These are phyloP conservation scores for Procapra przewalskii DNA, from an alignment of 2,113 vertebrate genomes.

Conservation along the genomic window DNA sequence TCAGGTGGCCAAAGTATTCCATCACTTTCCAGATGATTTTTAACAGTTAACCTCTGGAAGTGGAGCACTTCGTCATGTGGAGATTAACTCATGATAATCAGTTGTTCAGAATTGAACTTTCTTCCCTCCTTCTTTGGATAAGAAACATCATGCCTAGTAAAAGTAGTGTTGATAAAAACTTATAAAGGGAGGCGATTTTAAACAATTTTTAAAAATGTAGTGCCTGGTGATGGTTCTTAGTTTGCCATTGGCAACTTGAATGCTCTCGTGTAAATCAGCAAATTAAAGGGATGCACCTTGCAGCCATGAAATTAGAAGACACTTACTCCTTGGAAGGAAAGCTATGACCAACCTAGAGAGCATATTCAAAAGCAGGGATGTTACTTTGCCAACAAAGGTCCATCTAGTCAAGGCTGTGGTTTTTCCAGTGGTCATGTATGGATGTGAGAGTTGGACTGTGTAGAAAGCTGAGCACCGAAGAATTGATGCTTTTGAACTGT, in stretches of 20 bases:
- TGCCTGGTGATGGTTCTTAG: background rate
- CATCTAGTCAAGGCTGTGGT: too few relatives aligned
- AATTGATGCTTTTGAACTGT: too few relatives aligned
- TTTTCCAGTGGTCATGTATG: too few relatives aligned
- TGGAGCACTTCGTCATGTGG: background rate
- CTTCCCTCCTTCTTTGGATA: background rate
- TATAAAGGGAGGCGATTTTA: background rate
- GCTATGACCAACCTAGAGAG: too few relatives aligned
- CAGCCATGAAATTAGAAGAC: too few relatives aligned
- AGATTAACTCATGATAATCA: background rate
- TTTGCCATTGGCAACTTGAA: background rate
- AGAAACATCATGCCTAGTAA: background rate
- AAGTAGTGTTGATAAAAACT: background rate
- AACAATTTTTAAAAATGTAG: background rate
- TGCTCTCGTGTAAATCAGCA: background rate
- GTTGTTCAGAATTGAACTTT: background rate
- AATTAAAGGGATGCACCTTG: background rate
- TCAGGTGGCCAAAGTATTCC: background rate
- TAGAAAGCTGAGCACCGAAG: too few relatives aligned
- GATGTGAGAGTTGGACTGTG: too few relatives aligned
- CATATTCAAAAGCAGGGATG: too few relatives aligned
- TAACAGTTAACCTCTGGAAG: background rate
- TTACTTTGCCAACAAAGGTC: too few relatives aligned
- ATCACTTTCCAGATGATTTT: background rate
- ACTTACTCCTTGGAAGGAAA: too few relatives aligned